These are phyloP conservation scores for Ophiothrix spiculata DNA, from an alignment of 35 echinoderm and acorn worm species.

Conservation along the genomic window DNA sequence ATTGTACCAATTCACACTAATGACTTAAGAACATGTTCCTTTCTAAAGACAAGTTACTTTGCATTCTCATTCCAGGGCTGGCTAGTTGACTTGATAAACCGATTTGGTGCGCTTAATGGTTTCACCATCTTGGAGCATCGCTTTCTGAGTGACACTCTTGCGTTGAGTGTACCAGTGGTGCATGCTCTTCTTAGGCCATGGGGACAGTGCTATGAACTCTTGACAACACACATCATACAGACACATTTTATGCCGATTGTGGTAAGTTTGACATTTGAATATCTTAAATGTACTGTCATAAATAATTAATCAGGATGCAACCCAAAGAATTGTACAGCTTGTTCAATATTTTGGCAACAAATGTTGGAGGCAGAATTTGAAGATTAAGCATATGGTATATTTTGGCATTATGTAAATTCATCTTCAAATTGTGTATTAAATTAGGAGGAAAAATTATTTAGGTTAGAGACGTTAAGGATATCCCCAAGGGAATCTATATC, in stretches of 20 bases:
- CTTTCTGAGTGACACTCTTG: constrained; percentile 66
- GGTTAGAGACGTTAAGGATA: too few species aligned
- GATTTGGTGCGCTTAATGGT: constrained; percentile 80
- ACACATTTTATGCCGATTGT: constrained; percentile 97
- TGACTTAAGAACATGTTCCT: neutral
- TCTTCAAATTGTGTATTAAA: too few species aligned
- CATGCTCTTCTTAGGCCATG: constrained; percentile 94
- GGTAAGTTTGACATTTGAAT: constrained; percentile 81
- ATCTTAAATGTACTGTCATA: too few species aligned
- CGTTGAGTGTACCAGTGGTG: constrained; percentile 87
- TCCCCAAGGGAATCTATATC: too few species aligned
- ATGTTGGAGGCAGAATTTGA: too few species aligned
- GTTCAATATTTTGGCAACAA: too few species aligned
- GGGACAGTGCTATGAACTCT: constrained; percentile 97
- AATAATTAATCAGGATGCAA: too few species aligned
- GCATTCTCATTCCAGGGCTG: constrained; percentile 93
- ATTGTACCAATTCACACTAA: neutral
- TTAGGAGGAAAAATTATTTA: too few species aligned
- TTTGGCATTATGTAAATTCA: too few species aligned
- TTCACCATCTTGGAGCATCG: constrained; percentile 83
- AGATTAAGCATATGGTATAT: too few species aligned
- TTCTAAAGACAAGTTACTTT: too few species aligned
- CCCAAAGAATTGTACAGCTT: too few species aligned
- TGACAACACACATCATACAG: constrained; percentile 82
- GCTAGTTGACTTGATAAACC: constrained; percentile 95